Evolutionary conservation across 2,797 vertebrate species (phyloP).

Genomic region (Lindbergichthys nudifrons): DNA sequence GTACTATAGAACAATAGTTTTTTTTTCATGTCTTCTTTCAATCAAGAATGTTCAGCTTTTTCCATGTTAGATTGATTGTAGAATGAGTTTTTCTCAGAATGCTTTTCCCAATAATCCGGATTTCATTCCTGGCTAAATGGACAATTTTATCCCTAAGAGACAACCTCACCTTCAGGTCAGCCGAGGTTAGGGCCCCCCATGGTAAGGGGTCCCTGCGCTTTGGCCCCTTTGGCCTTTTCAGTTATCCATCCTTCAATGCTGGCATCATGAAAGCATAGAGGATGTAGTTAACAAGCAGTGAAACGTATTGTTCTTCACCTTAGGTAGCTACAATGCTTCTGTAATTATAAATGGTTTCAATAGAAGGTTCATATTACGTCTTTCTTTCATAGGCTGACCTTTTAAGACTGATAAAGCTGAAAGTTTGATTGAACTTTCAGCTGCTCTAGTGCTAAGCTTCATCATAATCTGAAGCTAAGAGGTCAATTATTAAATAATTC

Average conservation of each 20-base stretch:
- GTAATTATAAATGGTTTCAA: slow-evolving; percentile 15
- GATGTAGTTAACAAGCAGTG: slow-evolving; percentile 1
- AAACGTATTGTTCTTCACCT: background rate
- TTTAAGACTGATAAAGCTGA: background rate
- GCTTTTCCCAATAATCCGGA: background rate
- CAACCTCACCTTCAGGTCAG: slow-evolving; percentile 4
- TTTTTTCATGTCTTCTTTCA: background rate
- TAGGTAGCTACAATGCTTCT: slow-evolving; percentile 11
- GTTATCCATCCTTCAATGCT: slow-evolving; percentile 19
- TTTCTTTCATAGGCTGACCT: background rate
- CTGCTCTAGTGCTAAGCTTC: background rate
- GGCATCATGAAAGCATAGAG: background rate
- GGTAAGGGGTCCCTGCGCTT: background rate
- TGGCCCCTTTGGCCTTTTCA: background rate
- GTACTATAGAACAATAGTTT: too few species aligned
- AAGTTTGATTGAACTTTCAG: background rate
- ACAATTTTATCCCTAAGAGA: slow-evolving; percentile 1
- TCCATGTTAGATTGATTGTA: background rate
- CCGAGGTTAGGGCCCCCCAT: background rate
- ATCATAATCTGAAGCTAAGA: background rate
- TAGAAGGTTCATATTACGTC: background rate
- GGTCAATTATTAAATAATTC: slow-evolving; percentile 25
- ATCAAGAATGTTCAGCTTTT: background rate
- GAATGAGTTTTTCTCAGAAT: background rate
- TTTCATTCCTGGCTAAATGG: background rate